Percentiles rank a stretch among this genome's conserved stretches.
phyloP scores from a whole-genome alignment of 2,797 vertebrate genomes.

The Rhinella marina region DNA sequence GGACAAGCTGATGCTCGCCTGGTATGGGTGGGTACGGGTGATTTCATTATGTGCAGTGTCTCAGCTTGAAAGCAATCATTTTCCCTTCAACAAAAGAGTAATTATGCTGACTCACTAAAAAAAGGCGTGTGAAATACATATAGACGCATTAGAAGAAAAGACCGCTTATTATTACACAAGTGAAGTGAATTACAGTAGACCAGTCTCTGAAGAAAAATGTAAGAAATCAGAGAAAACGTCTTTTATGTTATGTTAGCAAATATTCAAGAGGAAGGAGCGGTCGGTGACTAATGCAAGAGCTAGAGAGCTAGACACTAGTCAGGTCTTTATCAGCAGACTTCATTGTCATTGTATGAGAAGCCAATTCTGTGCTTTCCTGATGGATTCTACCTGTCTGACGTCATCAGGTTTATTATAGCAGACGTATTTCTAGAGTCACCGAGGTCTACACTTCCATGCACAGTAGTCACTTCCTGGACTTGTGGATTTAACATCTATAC shows the following conservation, averaged over 20 bases:
- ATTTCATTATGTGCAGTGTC: conserved; percentile 22
- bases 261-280: not conserved
- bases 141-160: not conserved
- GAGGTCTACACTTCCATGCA: not conserved
- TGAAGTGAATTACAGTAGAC: not conserved
- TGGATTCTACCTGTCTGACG: not conserved
- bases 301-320: not conserved
- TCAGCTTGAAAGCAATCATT: conserved; percentile 25
- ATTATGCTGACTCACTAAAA: conserved; percentile 42
- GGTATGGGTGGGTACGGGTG: conserved; percentile 29
- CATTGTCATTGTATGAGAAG: not conserved
- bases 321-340: not conserved
- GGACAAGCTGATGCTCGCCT: conserved; percentile 26
- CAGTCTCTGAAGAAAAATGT: not conserved
- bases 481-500: not conserved
- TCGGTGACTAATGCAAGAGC: not conserved
- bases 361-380: not conserved
- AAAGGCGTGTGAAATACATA: conserved; percentile 3
- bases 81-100: conserved; percentile 16
- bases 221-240: not conserved
- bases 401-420: not conserved
- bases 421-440: not conserved
- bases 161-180: not conserved
- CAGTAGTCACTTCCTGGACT: not conserved
- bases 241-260: not conserved